A percentile compares a stretch with the other conserved stretches of the same genome.
Evolutionary conservation across 2,888 invertebrate species (phyloP).

Genomic region (Fragum whitleyi): DNA sequence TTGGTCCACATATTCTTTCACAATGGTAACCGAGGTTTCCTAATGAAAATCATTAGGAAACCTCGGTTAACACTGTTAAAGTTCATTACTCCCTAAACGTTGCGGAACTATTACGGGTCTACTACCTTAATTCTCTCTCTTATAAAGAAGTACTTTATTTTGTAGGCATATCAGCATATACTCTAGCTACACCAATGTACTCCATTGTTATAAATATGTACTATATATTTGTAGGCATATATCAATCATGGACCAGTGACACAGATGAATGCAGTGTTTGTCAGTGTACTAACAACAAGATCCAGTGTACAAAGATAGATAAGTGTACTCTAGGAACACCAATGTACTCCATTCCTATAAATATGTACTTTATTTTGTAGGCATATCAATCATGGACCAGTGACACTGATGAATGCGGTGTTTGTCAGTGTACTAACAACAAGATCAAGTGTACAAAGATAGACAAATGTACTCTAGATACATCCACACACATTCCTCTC

Average conservation of each 20-base stretch:
- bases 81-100: no score
- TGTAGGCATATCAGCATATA: no score
- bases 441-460: slow-evolving; percentile 89
- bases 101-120: no score
- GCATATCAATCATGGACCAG: slow-evolving; percentile 89
- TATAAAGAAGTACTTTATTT: no score
- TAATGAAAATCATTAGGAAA: no score
- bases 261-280: slow-evolving; percentile 90
- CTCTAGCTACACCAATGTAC: slow-evolving; percentile 63
- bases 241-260: slow-evolving; percentile 87
- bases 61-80: no score
- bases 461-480: slow-evolving; percentile 60
- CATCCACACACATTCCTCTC: slow-evolving; percentile 62
- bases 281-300: slow-evolving; percentile 92
- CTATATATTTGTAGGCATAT: slow-evolving; percentile 88
- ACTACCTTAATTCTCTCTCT: no score
- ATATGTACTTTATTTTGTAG: slow-evolving; percentile 83
- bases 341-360: slow-evolving; percentile 51
- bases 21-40: no score
- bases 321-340: slow-evolving; percentile 59
- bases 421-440: slow-evolving; percentile 93
- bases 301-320: slow-evolving; percentile 88
- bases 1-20: no score
- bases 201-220: no score
- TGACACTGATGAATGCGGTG: slow-evolving; percentile 88